Evolutionary conservation across 2,113 vertebrate genomes (phyloP).

Genomic region (Hucho hucho): DNA sequence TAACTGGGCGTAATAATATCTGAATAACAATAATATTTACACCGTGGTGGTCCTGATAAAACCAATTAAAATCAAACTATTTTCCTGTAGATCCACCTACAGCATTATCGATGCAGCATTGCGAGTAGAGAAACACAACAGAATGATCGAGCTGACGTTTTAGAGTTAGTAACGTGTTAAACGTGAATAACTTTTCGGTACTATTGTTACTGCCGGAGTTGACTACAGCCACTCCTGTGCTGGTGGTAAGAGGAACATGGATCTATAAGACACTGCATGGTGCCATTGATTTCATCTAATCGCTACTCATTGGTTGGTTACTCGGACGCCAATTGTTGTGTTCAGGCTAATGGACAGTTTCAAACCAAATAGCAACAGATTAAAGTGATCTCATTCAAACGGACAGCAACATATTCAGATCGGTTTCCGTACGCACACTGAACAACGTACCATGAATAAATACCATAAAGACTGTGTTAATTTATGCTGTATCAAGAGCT

Average conservation of each 20-base stretch:
- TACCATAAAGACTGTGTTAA: background rate
- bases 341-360: constrained; percentile 8
- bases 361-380: background rate
- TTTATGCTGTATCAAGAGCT: background rate
- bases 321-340: background rate
- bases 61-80: background rate
- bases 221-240: constrained; percentile 27
- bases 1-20: constrained; percentile 37
- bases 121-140: background rate
- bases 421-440: background rate
- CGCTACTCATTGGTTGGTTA: constrained; percentile 24
- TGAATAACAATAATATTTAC: background rate
- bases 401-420: background rate
- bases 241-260: constrained; percentile 52
- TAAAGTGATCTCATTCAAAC: constrained; percentile 14
- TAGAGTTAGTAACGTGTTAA: background rate
- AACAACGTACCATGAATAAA: constrained; percentile 16
- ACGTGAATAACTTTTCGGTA: background rate
- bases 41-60: background rate
- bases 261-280: constrained; percentile 28
- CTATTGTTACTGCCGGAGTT: background rate
- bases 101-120: background rate
- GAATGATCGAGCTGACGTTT: background rate
- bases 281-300: constrained; percentile 23
- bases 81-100: background rate